Percentiles rank a stretch among this genome's conserved stretches.
These are phyloP conservation scores for Linyphia triangularis DNA, from an alignment of 2,888 invertebrate species.

Conservation along the genomic window DNA sequence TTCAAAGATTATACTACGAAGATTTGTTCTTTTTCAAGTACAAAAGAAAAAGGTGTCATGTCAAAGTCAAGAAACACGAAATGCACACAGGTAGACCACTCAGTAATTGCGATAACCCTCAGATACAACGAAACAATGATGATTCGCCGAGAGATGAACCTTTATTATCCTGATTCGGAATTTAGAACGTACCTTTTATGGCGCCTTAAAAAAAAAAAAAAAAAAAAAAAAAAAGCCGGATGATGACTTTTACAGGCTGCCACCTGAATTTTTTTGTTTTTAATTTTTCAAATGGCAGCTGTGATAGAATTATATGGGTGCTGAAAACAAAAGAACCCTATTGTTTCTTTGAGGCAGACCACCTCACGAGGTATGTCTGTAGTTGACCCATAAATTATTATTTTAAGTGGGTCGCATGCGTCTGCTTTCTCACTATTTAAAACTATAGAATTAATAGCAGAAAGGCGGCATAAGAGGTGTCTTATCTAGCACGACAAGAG, in stretches of 20 bases:
- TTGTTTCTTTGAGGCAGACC: conserved; percentile 27
- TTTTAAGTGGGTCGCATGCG: conserved; percentile 7
- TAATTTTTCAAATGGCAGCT: conserved; percentile 5
- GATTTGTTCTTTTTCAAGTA: background rate
- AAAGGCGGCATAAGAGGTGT: too few relatives aligned
- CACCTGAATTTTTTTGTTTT: conserved; percentile 17
- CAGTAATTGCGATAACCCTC: conserved; percentile 3
- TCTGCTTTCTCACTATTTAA: background rate
- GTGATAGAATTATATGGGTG: conserved; percentile 5
- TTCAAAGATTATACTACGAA: background rate
- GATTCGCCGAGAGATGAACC: background rate
- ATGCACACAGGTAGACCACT: background rate
- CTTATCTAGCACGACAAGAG: too few relatives aligned
- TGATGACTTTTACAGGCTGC: conserved; percentile 6
- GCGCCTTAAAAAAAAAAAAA: too few relatives aligned
- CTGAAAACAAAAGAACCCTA: conserved; percentile 25
- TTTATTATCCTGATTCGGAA: conserved; percentile 15
- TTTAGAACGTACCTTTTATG: background rate
- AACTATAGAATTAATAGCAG: background rate
- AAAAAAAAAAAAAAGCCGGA: background rate
- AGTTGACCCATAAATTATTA: conserved; percentile 27
- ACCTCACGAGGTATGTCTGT: background rate
- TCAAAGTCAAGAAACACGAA: background rate
- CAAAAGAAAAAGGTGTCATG: background rate
- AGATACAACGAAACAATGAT: conserved; percentile 31